Evolutionary conservation across 2,113 vertebrate species (phyloP).

Genomic region (Larimichthys crocea): DNA sequence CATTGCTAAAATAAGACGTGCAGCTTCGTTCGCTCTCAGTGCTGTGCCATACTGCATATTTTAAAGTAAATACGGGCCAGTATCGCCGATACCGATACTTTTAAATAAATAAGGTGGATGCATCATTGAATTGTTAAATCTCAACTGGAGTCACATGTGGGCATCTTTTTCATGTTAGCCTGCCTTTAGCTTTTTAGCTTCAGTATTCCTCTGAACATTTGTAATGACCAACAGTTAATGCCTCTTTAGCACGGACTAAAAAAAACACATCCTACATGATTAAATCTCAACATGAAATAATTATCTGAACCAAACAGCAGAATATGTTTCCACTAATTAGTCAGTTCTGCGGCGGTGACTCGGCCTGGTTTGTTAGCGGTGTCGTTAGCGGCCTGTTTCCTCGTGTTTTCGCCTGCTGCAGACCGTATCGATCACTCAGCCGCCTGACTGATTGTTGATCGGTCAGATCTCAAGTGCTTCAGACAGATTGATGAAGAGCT

Average conservation of each 20-base stretch:
- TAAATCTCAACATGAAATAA: neutral
- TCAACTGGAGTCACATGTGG: neutral
- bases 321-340: constrained; percentile 9
- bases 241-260: too few species aligned
- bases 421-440: constrained; percentile 35
- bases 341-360: neutral
- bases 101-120: too few species aligned
- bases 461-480: constrained; percentile 45
- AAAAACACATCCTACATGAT: neutral
- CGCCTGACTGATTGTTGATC: constrained; percentile 59
- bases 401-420: constrained; percentile 20
- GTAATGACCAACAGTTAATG: too few species aligned
- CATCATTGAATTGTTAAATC: too few species aligned
- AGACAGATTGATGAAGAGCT: constrained; percentile 59
- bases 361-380: neutral
- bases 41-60: too few species aligned
- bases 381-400: neutral
- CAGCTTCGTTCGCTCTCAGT: too few species aligned
- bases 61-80: too few species aligned
- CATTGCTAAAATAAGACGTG: neutral
- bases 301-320: constrained; percentile 5
- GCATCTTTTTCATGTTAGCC: too few species aligned
- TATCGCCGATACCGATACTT: too few species aligned
- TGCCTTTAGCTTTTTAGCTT: too few species aligned
- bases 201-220: too few species aligned